Conservation (phyloP, 2,797 vertebrate species). For the Mormyrops attenuatus region DNA sequence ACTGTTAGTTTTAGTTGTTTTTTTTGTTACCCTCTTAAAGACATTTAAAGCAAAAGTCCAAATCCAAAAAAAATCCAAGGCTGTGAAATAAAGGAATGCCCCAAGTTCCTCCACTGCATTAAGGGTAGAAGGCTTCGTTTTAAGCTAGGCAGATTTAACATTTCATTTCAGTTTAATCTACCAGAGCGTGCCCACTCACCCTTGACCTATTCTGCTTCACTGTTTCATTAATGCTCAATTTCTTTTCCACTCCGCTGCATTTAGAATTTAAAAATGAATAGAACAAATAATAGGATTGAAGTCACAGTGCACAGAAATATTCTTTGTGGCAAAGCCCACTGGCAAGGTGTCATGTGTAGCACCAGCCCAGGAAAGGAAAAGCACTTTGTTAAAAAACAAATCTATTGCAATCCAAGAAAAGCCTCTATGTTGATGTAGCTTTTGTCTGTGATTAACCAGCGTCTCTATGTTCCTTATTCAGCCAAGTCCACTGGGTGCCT, state of each 20-base stretch:
- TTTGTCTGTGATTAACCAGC: not conserved
- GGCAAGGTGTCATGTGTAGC: slow-evolving; percentile 21
- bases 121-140: not conserved
- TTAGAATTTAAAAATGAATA: slow-evolving; percentile 23
- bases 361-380: slow-evolving; percentile 10
- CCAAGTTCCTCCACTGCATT: slow-evolving; percentile 5
- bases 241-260: slow-evolving; percentile 23
- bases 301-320: slow-evolving; percentile 21
- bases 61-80: not conserved
- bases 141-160: slow-evolving; percentile 24
- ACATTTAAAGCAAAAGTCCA: slow-evolving; percentile 14
- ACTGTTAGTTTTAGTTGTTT: slow-evolving; percentile 22
- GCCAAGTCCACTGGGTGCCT: slow-evolving; percentile 9
- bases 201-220: slow-evolving; percentile 34
- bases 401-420: slow-evolving; percentile 17
- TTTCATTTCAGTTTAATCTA: slow-evolving; percentile 35
- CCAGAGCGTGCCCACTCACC: slow-evolving; percentile 30
- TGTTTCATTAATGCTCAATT: slow-evolving; percentile 29
- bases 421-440: not conserved
- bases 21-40: slow-evolving; percentile 23
- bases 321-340: slow-evolving; percentile 23
- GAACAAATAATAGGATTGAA: slow-evolving; percentile 24
- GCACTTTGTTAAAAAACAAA: slow-evolving; percentile 14
- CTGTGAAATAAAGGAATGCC: slow-evolving; percentile 7
- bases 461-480: not conserved